Percentiles rank a stretch among this genome's conserved stretches.
phyloP scores from a whole-genome alignment of 2,113 vertebrate genomes.

The Mormyrus lacerda region DNA sequence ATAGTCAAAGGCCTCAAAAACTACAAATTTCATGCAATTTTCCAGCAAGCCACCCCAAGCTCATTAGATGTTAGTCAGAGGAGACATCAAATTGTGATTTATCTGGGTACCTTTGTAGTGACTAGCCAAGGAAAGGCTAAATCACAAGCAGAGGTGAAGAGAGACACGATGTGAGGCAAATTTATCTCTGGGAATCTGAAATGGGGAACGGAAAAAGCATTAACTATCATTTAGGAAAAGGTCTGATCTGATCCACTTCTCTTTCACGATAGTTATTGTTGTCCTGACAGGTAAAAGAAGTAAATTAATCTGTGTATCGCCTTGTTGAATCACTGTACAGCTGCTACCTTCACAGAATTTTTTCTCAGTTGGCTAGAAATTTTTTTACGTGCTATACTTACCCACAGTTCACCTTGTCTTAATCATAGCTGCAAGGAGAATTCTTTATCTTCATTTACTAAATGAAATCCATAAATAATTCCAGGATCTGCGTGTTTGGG shows the following conservation, averaged over 20 bases:
- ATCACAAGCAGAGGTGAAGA: background rate
- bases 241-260: background rate
- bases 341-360: background rate
- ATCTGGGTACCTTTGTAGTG: background rate
- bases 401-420: background rate
- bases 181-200: background rate
- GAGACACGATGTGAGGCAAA: too few species aligned
- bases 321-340: background rate
- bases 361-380: background rate
- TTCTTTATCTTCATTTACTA: background rate
- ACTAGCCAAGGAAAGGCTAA: background rate
- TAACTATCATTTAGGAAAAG: background rate
- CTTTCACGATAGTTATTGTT: background rate
- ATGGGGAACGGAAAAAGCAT: background rate
- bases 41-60: background rate
- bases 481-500: background rate
- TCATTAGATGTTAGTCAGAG: background rate
- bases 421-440: conserved; percentile 3
- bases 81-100: background rate
- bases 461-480: conserved; percentile 12
- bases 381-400: background rate
- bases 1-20: background rate
- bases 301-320: background rate
- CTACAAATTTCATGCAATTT: background rate
- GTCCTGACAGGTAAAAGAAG: background rate